Percentiles rank a stretch among this genome's conserved stretches.
phyloP scores from a whole-genome alignment of 2,113 vertebrate genomes.

The Thunnus maccoyii region DNA sequence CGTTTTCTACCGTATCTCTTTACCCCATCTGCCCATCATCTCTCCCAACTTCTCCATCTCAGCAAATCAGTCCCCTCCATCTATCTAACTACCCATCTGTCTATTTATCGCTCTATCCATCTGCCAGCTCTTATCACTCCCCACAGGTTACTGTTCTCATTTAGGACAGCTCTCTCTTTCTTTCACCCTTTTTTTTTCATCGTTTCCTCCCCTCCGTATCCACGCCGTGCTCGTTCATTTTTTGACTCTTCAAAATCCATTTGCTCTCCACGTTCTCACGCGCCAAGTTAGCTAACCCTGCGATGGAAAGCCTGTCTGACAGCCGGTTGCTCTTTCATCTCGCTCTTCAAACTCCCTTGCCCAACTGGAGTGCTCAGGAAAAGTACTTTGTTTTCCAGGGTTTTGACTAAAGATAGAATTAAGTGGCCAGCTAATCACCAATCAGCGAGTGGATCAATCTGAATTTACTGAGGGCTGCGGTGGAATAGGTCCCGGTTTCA shows the following conservation, averaged over 20 bases:
- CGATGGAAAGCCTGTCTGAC: constrained; percentile 12
- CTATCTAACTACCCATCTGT: constrained; percentile 84
- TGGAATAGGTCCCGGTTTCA: constrained; percentile 29
- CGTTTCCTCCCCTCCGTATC: constrained; percentile 28
- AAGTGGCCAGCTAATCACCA: constrained; percentile 58
- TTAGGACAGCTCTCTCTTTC: constrained; percentile 50
- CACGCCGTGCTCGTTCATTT: constrained; percentile 17
- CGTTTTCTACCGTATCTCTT: constrained; percentile 59
- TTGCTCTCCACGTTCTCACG: not conserved
- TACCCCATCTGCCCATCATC: constrained; percentile 72
- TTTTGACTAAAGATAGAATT: constrained; percentile 48
- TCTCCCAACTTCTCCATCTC: constrained; percentile 64
- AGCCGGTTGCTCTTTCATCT: constrained; percentile 55
- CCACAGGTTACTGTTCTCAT: constrained; percentile 75
- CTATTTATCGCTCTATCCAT: constrained; percentile 80
- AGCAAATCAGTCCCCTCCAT: constrained; percentile 64
- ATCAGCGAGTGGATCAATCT: constrained; percentile 54
- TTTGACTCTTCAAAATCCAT: constrained; percentile 49
- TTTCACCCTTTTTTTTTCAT: constrained; percentile 10
- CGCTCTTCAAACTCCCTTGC: constrained; percentile 40
- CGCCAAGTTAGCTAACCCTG: constrained; percentile 51
- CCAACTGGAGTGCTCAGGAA: constrained; percentile 34
- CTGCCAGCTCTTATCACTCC: constrained; percentile 75
- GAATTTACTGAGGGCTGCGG: constrained; percentile 7
- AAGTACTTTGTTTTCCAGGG: constrained; percentile 45